These are phyloP conservation scores for Coecobrya sp. DNA, from an alignment of 2,888 invertebrate genomes.

Conservation along the genomic window DNA sequence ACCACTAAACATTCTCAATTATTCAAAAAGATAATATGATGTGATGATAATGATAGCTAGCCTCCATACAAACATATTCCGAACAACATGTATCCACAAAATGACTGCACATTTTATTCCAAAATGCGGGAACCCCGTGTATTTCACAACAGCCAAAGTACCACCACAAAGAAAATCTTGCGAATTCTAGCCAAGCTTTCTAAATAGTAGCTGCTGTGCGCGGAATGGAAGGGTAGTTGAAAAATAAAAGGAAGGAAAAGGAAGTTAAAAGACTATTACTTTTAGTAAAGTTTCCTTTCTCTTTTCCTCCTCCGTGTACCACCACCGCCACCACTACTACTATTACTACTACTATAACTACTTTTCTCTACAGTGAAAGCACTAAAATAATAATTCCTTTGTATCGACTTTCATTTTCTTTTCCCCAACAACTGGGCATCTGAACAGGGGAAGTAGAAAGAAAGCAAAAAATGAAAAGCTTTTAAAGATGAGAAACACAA, in stretches of 20 bases:
- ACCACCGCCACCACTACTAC: no score
- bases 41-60: slow-evolving; percentile 35
- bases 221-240: slow-evolving; percentile 23
- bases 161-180: background rate
- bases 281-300: slow-evolving; percentile 54
- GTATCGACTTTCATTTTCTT: slow-evolving; percentile 68
- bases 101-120: slow-evolving; percentile 6
- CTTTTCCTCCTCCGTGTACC: slow-evolving; percentile 7
- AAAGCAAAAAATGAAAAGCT: slow-evolving; percentile 41
- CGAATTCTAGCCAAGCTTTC: slow-evolving; percentile 7
- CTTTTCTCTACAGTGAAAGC: slow-evolving; percentile 46
- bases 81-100: background rate
- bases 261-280: slow-evolving; percentile 49
- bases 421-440: background rate
- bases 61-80: background rate
- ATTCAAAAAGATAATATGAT: slow-evolving; percentile 60
- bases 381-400: slow-evolving; percentile 71
- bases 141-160: background rate
- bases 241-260: slow-evolving; percentile 38
- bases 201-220: background rate
- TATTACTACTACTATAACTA: slow-evolving; percentile 23
- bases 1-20: slow-evolving; percentile 61
- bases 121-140: slow-evolving; percentile 16
- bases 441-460: background rate
- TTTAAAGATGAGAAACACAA: slow-evolving; percentile 62